Evolutionary conservation across 1,140 invertebrate species (phyloP).

Genomic region (Aphidius gifuensis): DNA sequence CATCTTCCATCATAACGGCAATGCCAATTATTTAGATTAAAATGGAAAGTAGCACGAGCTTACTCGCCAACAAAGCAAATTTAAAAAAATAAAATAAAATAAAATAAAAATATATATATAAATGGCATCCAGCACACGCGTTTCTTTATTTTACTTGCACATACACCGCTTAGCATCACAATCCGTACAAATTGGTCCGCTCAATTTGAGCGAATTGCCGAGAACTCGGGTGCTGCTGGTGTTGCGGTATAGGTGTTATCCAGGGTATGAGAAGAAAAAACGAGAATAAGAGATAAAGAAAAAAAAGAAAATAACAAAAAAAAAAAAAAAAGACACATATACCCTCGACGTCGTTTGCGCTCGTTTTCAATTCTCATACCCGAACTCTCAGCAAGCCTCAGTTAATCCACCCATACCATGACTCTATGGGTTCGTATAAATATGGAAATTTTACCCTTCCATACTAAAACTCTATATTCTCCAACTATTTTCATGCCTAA

Average conservation of each 20-base stretch:
- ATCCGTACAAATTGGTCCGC: conserved; percentile 50
- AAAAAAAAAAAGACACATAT: conserved; percentile 7
- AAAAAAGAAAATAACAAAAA: background rate
- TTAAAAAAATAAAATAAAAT: no score
- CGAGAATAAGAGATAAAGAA: background rate
- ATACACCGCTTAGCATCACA: conserved; percentile 45
- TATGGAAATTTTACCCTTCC: conserved; percentile 37
- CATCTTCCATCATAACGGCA: no score
- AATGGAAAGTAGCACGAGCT: no score
- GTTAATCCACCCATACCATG: conserved; percentile 17
- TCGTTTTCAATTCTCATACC: conserved; percentile 39
- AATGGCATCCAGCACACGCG: background rate
- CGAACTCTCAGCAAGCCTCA: conserved; percentile 23
- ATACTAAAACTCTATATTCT: no score
- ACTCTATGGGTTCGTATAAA: conserved; percentile 29
- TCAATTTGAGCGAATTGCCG: conserved; percentile 51
- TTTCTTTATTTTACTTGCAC: conserved; percentile 21
- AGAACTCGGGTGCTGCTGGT: conserved; percentile 23
- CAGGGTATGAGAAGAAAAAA: background rate
- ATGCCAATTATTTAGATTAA: no score
- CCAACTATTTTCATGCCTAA: no score
- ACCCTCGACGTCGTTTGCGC: conserved; percentile 22
- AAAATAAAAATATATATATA: no score
- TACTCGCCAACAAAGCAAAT: no score
- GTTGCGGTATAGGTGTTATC: no score